Conservation (phyloP, 1,140 invertebrate genomes). For the Drosophila pachea region DNA sequence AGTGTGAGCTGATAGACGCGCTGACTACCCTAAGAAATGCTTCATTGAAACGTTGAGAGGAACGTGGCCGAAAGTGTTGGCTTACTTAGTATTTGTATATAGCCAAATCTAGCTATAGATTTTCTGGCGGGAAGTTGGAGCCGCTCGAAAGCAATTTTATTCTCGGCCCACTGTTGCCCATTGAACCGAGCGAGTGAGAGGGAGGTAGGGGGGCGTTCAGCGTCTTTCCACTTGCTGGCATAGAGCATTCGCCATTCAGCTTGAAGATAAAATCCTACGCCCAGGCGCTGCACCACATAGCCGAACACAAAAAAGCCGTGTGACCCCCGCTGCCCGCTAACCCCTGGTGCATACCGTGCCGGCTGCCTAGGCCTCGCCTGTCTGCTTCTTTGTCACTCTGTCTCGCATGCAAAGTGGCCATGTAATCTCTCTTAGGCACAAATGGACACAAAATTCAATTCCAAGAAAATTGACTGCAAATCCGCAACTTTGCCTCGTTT, state of each 20-base stretch:
- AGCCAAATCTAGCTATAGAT: no score
- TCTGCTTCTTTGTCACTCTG: neutral
- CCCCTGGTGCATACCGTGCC: neutral
- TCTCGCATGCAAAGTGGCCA: slow-evolving; percentile 51
- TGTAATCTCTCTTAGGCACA: slow-evolving; percentile 43
- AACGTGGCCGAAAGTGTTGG: no score
- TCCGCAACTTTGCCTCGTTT: slow-evolving; percentile 38
- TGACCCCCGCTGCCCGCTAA: neutral
- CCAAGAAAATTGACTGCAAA: slow-evolving; percentile 72
- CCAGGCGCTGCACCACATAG: slow-evolving; percentile 24
- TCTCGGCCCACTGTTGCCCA: no score
- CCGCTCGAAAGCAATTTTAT: no score
- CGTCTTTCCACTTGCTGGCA: neutral
- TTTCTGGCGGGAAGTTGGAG: no score
- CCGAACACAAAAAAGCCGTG: slow-evolving; percentile 30
- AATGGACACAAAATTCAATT: slow-evolving; percentile 71
- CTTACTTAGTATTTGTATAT: no score
- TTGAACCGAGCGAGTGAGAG: no score
- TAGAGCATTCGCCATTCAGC: slow-evolving; percentile 14
- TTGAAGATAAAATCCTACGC: slow-evolving; percentile 18
- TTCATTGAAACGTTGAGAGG: neutral
- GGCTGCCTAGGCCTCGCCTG: neutral
- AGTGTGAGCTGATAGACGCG: slow-evolving; percentile 25
- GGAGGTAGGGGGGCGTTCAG: no score
- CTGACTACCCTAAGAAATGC: slow-evolving; percentile 19